Percentiles rank a stretch among this genome's conserved stretches.
Evolutionary conservation across 23 tunicate species (phyloP).

Genomic region (Phallusia fumigata): DNA sequence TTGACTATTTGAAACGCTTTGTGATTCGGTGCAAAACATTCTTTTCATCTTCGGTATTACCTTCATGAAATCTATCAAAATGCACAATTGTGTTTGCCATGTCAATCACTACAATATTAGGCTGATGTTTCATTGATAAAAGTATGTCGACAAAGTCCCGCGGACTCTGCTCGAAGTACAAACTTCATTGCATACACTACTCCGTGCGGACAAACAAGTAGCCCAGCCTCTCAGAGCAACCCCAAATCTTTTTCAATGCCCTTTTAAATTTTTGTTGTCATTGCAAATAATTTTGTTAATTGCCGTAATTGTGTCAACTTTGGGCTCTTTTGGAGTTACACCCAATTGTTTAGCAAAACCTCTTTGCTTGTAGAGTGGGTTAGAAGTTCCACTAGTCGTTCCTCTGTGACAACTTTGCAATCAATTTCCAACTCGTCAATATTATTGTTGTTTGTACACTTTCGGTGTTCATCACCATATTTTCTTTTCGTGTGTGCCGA

Average conservation of each 20-base stretch:
- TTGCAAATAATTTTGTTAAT: too few species aligned
- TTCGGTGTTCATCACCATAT: background rate
- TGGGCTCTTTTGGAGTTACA: background rate
- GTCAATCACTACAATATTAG: constrained; percentile 5
- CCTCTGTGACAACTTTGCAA: constrained; percentile 11
- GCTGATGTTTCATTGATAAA: constrained; percentile 20
- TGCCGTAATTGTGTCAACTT: background rate
- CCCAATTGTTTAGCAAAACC: constrained; percentile 18
- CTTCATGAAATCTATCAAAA: too few species aligned
- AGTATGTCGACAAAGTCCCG: constrained; percentile 22
- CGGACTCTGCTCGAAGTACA: constrained; percentile 23
- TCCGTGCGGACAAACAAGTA: background rate
- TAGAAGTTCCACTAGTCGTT: background rate
- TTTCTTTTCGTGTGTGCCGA: background rate
- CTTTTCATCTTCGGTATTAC: background rate
- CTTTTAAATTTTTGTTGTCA: background rate
- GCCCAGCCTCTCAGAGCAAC: constrained; percentile 19
- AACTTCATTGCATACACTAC: background rate
- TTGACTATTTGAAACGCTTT: too few species aligned
- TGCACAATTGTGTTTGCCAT: background rate
- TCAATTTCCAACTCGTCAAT: background rate
- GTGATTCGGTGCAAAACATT: background rate
- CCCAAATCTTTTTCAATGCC: constrained; percentile 6
- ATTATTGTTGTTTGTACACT: background rate
- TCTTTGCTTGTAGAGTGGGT: background rate